Conservation (phyloP, 2,888 invertebrate genomes). For the Cephus runcator region DNA sequence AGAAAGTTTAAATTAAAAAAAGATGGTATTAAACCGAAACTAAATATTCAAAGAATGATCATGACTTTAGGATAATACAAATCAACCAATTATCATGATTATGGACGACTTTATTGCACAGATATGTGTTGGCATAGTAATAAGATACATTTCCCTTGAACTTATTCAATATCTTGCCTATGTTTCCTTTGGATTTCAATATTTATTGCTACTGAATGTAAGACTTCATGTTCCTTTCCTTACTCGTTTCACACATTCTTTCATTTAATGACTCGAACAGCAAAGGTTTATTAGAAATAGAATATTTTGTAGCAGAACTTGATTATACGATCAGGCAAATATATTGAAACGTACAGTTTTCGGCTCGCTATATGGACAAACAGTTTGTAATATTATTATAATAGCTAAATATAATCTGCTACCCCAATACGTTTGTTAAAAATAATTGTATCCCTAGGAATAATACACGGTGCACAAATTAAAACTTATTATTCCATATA, state of each 20-base stretch:
- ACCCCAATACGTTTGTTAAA: constrained; percentile 32
- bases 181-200: constrained; percentile 29
- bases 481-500: not conserved
- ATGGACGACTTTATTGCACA: constrained; percentile 57
- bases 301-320: no score
- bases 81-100: constrained; percentile 10
- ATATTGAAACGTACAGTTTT: no score
- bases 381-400: not conserved
- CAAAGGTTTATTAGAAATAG: constrained; percentile 7
- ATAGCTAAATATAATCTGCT: constrained; percentile 44
- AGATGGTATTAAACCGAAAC: no score
- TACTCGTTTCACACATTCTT: constrained; percentile 16
- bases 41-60: no score
- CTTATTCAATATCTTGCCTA: constrained; percentile 35
- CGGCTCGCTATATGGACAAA: no score
- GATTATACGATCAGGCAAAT: no score
- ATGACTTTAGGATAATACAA: no score
- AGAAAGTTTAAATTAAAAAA: no score
- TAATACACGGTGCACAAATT: not conserved
- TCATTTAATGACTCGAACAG: constrained; percentile 29
- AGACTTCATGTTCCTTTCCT: not conserved
- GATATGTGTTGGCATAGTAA: constrained; percentile 57
- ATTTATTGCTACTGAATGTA: constrained; percentile 34
- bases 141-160: constrained; percentile 40
- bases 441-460: constrained; percentile 36